Evolutionary conservation across 2,888 invertebrate genomes (phyloP).

Genomic region (Allacma fusca): DNA sequence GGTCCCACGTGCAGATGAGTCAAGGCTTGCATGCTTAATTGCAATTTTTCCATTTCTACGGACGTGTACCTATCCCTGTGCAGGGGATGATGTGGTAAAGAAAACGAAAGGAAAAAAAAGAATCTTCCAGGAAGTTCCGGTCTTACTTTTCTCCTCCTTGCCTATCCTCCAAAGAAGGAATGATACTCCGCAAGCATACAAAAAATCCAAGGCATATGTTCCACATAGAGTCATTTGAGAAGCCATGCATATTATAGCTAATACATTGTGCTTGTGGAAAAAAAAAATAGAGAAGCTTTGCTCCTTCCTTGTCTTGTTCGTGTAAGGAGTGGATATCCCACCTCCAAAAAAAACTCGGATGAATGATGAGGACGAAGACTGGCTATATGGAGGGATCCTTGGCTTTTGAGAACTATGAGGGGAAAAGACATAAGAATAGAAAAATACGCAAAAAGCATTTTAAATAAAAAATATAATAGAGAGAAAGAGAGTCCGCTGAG

Average conservation of each 20-base stretch:
- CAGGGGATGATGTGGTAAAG: background rate
- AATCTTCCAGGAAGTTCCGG: slow-evolving; percentile 19
- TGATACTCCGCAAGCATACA: background rate
- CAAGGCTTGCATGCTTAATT: too few species aligned
- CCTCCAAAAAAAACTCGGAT: too few species aligned
- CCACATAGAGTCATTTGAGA: too few species aligned
- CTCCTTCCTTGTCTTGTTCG: too few species aligned
- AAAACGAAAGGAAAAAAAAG: background rate
- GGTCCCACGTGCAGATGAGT: too few species aligned
- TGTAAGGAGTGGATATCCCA: too few species aligned
- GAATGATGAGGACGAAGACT: background rate
- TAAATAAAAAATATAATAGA: too few species aligned
- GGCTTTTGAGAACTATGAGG: background rate
- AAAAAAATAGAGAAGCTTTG: too few species aligned
- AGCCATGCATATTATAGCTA: too few species aligned
- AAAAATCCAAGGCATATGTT: background rate
- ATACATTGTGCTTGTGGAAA: too few species aligned
- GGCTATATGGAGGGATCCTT: background rate
- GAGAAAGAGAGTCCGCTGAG: too few species aligned
- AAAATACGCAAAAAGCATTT: slow-evolving; percentile 14
- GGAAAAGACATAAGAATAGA: background rate
- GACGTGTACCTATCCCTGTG: slow-evolving; percentile 1
- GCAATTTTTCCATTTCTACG: background rate
- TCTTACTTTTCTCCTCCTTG: background rate
- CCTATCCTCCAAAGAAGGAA: background rate